Evolutionary conservation across 2,797 vertebrate species (phyloP), one percentile per base, ranked within the genome.

Genomic region (Acipenser transmontanus): DNA sequence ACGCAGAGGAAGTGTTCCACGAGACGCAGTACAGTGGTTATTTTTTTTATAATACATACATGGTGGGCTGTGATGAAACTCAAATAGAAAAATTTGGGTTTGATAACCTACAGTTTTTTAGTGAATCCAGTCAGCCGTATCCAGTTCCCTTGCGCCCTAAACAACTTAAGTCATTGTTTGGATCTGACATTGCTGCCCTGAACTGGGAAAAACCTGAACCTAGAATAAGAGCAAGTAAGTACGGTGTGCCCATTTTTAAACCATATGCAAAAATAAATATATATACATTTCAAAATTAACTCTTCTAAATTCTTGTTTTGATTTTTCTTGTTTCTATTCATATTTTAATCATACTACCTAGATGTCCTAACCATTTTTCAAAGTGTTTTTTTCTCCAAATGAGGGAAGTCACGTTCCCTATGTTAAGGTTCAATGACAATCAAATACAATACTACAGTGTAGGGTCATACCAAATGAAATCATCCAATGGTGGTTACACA

Each of bases 41-140:
- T 59, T 81, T 78, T 65, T 72, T 61, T 68, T 92, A 89, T 70
- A 88, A 84, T 63, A 85, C 91, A 62, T 89, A 87, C 63, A 57
- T 85, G 9, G 78, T 91, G 68, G 81, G 86, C 62, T 92, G 88
- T 74, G 74, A 72, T 71, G 73, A 85, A 69, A 66, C 0, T 0
- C 59, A 78, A 13, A 70, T 77, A 68, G 76, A 82, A 61, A 79
- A 81, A 47, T 75, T 68, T 69, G 87, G 83, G 7, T 80, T 88
- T 75, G 79, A 73, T 49, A 89, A 90, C 73, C 69, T 91, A 64
- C 63, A 79, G 73, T 82, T 84, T 65, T 84, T 79, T 7, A 73
- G 79, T 12, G 11, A 66, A 1, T 76, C 78, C 13, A 20, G 64
- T 13, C 91, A 91, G 65, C 83, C 80, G 0, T 70, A 86, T 72